phyloP scores from a whole-genome alignment of 2,113 vertebrate species.

The Mobula hypostoma region DNA sequence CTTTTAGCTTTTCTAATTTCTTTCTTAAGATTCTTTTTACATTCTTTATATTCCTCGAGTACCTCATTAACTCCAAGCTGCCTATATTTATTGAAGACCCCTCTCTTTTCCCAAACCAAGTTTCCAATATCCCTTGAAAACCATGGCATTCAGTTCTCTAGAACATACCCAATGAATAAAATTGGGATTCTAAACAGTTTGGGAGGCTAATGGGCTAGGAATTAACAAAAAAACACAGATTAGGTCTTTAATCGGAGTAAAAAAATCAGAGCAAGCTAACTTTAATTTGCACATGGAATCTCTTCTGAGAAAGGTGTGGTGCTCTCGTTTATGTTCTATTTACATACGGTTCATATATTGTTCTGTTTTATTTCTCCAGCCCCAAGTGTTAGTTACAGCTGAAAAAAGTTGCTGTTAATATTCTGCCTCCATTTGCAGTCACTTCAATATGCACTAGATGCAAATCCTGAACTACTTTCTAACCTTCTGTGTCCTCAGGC shows the following conservation, averaged over 20 bases:
- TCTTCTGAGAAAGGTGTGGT: not conserved
- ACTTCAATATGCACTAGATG: no score
- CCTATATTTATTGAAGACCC: no score
- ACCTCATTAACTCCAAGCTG: no score
- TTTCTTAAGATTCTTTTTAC: no score
- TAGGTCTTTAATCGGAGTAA: no score
- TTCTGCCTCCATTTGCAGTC: not conserved
- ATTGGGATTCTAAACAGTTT: not conserved
- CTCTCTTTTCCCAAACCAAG: no score
- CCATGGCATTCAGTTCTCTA: not conserved
- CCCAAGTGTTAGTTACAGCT: not conserved
- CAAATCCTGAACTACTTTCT: not conserved
- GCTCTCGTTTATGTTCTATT: not conserved
- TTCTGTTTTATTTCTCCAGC: not conserved
- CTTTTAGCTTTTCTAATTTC: no score
- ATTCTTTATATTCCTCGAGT: no score
- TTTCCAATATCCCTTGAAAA: no score
- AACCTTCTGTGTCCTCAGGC: not conserved
- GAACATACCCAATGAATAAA: not conserved
- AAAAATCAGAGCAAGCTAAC: no score
- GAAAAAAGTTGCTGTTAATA: not conserved
- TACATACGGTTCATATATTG: not conserved
- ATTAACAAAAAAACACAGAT: not conserved
- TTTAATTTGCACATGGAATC: not conserved
- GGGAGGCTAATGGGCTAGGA: not conserved